A percentile compares a stretch with the other conserved stretches of the same genome.
These are phyloP conservation scores for Sanderia malayensis DNA, from an alignment of 30 jellyfish, hydroid and myxozoan genomes.

Conservation along the genomic window DNA sequence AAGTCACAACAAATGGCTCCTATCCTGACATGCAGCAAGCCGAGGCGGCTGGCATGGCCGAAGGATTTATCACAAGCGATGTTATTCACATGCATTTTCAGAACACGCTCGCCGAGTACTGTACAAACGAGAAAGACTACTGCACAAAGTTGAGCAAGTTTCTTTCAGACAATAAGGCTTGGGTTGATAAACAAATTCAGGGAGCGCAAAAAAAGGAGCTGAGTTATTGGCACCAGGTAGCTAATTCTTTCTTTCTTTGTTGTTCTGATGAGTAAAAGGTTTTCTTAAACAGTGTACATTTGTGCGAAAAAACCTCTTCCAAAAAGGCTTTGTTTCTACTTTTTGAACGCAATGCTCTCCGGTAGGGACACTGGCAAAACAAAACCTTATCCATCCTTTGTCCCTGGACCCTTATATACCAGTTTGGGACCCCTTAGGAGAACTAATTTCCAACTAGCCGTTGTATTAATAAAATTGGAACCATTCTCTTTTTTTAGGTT, in stretches of 20 bases:
- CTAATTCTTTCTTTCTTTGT: background rate
- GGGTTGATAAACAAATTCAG: conserved; percentile 44
- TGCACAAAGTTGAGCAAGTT: conserved; percentile 64
- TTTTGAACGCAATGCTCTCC: too few species aligned
- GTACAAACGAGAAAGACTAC: conserved; percentile 53
- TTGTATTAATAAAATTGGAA: too few species aligned
- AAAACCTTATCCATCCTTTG: too few species aligned
- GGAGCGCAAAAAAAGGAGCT: conserved; percentile 23
- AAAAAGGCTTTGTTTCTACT: too few species aligned
- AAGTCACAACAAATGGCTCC: conserved; percentile 70
- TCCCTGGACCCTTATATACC: too few species aligned
- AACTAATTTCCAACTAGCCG: too few species aligned
- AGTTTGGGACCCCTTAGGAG: too few species aligned
- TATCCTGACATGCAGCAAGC: conserved; percentile 77
- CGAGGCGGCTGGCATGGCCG: conserved; percentile 98
- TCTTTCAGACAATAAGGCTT: conserved; percentile 44
- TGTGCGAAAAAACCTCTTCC: too few species aligned
- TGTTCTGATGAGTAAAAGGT: too few species aligned
- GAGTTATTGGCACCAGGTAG: conserved; percentile 81
- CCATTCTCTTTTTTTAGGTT: conserved; percentile 78
- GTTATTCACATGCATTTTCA: conserved; percentile 70
- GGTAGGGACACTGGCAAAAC: too few species aligned
- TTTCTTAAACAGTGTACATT: too few species aligned
- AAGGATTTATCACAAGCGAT: conserved; percentile 85
- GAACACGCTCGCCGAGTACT: conserved; percentile 58